A percentile compares a stretch with the other conserved stretches of the same genome.
Conservation (phyloP, 2,113 vertebrate species). For the Panthera tigris region DNA sequence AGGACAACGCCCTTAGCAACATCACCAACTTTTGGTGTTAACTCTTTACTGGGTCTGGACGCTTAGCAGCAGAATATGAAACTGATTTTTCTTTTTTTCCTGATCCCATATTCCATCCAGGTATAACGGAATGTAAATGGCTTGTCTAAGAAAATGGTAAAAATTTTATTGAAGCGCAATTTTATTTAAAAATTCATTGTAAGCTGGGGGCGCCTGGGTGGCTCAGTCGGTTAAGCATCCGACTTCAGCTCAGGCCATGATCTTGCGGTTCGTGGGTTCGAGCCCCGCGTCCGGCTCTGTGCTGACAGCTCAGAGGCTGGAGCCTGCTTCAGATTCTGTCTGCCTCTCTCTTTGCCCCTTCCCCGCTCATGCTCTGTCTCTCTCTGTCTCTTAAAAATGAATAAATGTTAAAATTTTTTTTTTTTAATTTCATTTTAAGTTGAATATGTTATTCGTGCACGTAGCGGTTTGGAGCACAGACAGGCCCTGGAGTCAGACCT, state of each 20-base stretch:
- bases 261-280: no score
- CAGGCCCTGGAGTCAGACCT: no score
- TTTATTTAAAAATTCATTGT: conserved; percentile 52
- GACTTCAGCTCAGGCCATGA: no score
- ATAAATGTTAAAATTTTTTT: no score
- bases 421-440: background rate
- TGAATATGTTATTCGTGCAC: background rate
- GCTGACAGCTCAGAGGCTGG: no score
- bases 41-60: conserved; percentile 58
- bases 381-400: no score
- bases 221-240: no score
- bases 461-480: background rate
- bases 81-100: conserved; percentile 46
- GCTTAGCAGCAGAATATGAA: background rate
- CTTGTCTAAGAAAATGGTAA: conserved; percentile 73
- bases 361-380: no score
- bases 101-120: conserved; percentile 49
- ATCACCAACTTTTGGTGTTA: background rate
- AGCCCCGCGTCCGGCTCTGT: no score
- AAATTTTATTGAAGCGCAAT: conserved; percentile 65
- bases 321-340: no score
- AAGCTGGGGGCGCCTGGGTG: background rate
- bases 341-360: no score
- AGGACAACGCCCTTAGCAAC: background rate
- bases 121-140: conserved; percentile 48